Percentiles rank a stretch among this genome's conserved stretches.
Conservation (phyloP, 37 sponge, comb jelly and placozoan species). For the Diacarnus erythraeanus region DNA sequence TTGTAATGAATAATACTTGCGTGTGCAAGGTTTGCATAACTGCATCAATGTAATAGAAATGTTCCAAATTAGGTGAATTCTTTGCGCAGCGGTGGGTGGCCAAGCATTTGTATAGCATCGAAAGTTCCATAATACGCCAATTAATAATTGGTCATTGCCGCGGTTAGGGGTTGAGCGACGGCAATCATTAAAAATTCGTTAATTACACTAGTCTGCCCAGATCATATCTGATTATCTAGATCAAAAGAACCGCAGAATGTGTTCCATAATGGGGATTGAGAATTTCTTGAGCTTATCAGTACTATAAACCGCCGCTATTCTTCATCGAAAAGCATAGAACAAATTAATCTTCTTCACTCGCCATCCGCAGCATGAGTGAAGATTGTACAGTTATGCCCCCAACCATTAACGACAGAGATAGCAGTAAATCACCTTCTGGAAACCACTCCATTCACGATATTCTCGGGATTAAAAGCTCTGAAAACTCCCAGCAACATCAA, state of each 20-base stretch:
- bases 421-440: neutral
- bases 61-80: conserved; percentile 2
- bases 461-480: neutral
- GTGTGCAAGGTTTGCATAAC: neutral
- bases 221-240: conserved; percentile 25
- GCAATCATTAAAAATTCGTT: no score
- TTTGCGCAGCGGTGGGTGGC: neutral
- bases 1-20: neutral
- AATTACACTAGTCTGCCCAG: neutral
- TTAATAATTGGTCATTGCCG: no score
- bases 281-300: no score
- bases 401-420: conserved; percentile 20
- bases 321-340: no score
- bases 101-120: neutral
- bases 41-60: neutral
- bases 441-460: conserved; percentile 33
- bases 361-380: conserved; percentile 26
- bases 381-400: conserved; percentile 25
- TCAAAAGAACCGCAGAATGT: conserved; percentile 67
- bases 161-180: no score
- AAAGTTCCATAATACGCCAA: neutral
- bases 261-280: neutral
- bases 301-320: no score
- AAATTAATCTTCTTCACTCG: no score
- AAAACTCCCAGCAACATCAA: neutral